Evolutionary conservation across 1,140 invertebrate genomes (phyloP).

Genomic region (Plutomurus gul): DNA sequence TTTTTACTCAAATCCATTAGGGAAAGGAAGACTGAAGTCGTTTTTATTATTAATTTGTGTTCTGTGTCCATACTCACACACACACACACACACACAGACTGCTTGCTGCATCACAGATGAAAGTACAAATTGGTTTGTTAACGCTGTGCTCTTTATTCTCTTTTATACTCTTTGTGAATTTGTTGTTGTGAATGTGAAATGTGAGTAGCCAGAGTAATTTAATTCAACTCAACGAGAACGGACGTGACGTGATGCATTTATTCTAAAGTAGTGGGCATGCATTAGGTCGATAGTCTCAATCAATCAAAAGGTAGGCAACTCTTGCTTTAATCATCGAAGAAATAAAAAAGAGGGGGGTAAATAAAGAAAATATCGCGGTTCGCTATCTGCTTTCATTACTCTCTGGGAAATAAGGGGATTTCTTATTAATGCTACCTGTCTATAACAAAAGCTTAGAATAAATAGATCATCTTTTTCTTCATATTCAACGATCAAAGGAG

Average conservation of each 20-base stretch:
- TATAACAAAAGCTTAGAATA: no score
- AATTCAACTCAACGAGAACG: not conserved
- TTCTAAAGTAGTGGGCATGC: not conserved
- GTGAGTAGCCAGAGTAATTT: not conserved
- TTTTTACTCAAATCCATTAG: not conserved
- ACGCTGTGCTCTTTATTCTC: not conserved
- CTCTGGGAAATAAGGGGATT: no score
- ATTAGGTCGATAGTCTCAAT: conserved; percentile 18
- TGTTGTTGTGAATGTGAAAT: no score
- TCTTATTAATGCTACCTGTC: no score
- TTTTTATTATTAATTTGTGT: no score
- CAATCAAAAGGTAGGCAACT: not conserved
- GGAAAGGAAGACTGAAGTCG: not conserved
- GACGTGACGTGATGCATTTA: not conserved
- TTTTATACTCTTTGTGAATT: not conserved
- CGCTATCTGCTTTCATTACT: no score
- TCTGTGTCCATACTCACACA: no score
- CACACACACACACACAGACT: no score
- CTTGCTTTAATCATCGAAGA: not conserved
- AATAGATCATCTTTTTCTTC: no score
- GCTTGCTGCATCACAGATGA: no score
- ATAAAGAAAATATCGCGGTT: not conserved
- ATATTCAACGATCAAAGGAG: no score
- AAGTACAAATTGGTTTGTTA: no score
- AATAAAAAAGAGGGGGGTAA: not conserved